phyloP scores from a whole-genome alignment of 2,888 invertebrate species.

The Thelaira solivaga region DNA sequence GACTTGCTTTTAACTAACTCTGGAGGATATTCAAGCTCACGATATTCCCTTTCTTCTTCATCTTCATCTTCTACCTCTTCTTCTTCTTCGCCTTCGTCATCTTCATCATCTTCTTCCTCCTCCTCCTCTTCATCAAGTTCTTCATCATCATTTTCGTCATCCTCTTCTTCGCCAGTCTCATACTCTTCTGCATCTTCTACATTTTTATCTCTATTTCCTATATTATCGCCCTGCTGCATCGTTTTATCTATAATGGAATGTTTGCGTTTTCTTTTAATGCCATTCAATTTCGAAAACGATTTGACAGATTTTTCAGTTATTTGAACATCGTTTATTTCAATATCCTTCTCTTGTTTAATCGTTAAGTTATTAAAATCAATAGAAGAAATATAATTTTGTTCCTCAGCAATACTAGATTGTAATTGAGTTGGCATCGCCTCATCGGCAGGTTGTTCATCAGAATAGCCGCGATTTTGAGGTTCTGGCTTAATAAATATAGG shows the following conservation, averaged over 20 bases:
- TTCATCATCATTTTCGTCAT: constrained; percentile 9
- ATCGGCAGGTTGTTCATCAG: constrained; percentile 64
- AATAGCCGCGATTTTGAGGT: constrained; percentile 70
- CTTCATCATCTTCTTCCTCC: constrained; percentile 45
- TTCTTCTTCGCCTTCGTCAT: constrained; percentile 44
- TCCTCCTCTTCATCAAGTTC: constrained; percentile 48
- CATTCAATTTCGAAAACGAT: constrained; percentile 38
- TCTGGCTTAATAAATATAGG: constrained; percentile 69
- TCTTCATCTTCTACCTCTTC: constrained; percentile 60
- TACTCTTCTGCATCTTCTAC: constrained; percentile 13
- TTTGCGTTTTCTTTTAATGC: constrained; percentile 47
- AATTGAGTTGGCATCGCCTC: background rate
- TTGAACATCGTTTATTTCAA: constrained; percentile 68
- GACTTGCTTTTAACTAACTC: constrained; percentile 5
- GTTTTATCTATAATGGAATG: constrained; percentile 5
- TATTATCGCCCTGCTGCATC: background rate
- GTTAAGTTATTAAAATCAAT: constrained; percentile 70
- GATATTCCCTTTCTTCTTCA: constrained; percentile 59
- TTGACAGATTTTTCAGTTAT: constrained; percentile 25
- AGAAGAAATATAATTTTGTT: constrained; percentile 68
- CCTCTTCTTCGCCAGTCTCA: constrained; percentile 23
- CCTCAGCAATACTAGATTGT: constrained; percentile 53
- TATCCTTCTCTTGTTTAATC: constrained; percentile 73
- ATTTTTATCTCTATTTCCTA: constrained; percentile 7
- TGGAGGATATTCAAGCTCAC: constrained; percentile 53